Evolutionary conservation across 2,888 invertebrate genomes (phyloP), one percentile per base, ranked within the genome.

Genomic region (Odontocerum albicorne): DNA sequence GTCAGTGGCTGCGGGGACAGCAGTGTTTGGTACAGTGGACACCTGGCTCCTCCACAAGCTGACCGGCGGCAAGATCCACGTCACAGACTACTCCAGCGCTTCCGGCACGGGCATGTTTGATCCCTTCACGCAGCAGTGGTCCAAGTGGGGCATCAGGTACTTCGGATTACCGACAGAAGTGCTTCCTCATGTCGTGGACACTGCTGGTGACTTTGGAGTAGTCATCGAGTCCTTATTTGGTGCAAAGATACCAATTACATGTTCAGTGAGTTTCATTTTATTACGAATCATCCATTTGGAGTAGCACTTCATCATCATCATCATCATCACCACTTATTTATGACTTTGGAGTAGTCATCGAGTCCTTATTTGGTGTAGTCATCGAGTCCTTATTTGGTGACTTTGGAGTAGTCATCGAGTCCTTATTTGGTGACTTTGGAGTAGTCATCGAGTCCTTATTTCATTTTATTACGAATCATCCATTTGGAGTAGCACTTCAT

Each of bases 91-190:
- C n/a, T 92, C 93, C 0, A 92, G 88, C 63, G 93, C 93, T 1
- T 90, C 94, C 27, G 88, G 92, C 1, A 95, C 96, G 0, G 97
- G 95, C 1, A 81, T 98, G 65, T 98, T 83, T 70, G 97, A 98
- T 71, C 96, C 96, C 0, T 98, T 93, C 70, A 85, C 87, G 59
- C 80, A 92, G 75, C 76, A 84, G 59, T 98, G 96, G 95, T 90
- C 92, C 0, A 75, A 74, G 4, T 85, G 85, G 80, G 84, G 86
- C 7, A 80, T 87, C 62, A 72, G 75, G 12, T 67, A 93, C 22
- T 82, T 95, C 64, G 82, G 84, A 55, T 84, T 96, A 65, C 88
- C 96, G 13, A 69, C 75, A 3, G 72, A 75, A 2, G 85, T 96
- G 36, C 75, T 97, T 49, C 96, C 97, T 0, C 75, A 81, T 39